phyloP scores from a whole-genome alignment of 1,140 invertebrate genomes.

The Atta colombica region DNA sequence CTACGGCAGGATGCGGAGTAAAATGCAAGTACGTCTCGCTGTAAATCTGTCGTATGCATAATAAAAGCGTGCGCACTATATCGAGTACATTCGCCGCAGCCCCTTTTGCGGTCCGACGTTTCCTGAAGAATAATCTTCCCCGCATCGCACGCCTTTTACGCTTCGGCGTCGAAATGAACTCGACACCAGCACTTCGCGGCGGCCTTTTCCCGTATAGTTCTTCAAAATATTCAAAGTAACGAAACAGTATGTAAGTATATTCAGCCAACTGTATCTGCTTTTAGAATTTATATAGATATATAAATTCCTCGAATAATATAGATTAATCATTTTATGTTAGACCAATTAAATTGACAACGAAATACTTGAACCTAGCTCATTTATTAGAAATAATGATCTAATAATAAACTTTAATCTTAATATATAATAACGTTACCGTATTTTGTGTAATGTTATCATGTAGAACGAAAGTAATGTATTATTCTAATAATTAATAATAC shows the following conservation, averaged over 20 bases:
- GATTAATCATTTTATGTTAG: not conserved
- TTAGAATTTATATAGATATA: not conserved
- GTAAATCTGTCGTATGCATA: constrained; percentile 75
- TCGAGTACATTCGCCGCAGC: not conserved
- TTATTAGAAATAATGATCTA: not conserved
- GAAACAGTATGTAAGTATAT: not conserved
- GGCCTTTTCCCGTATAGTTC: not conserved
- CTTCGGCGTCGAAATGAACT: not conserved
- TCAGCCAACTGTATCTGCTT: not conserved
- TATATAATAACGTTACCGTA: not conserved
- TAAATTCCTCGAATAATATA: not conserved
- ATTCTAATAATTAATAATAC: not conserved
- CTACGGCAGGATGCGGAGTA: not conserved
- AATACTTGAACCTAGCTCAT: not conserved
- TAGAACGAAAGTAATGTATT: not conserved
- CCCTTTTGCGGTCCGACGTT: constrained; percentile 16
- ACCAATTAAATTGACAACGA: not conserved
- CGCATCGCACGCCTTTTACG: not conserved
- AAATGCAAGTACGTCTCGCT: constrained; percentile 66
- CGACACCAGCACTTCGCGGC: not conserved
- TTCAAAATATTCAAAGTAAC: not conserved
- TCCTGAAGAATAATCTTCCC: constrained; percentile 46
- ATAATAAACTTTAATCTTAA: constrained; percentile 14
- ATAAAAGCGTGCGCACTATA: constrained; percentile 56
- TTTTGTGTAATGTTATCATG: not conserved